phyloP scores from a whole-genome alignment of 1,140 invertebrate genomes.

The Neodiprion pinetum region DNA sequence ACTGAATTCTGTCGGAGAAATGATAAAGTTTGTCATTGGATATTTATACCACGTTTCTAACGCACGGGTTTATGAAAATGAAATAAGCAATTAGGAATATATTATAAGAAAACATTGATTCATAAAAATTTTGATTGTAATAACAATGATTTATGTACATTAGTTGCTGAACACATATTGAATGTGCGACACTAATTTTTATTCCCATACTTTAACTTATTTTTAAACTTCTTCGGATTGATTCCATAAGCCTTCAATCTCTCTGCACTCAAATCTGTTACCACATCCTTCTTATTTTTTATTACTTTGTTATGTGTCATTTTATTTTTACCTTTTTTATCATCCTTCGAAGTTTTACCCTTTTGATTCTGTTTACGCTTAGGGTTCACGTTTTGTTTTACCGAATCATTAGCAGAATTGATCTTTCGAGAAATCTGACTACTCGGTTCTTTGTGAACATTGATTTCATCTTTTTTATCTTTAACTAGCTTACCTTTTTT shows the following conservation, averaged over 20 bases:
- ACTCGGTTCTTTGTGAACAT: conserved; percentile 21
- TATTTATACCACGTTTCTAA: no score
- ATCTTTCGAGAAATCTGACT: neutral
- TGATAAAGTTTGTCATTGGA: no score
- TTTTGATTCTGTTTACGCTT: conserved; percentile 32
- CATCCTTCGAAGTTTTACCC: conserved; percentile 52
- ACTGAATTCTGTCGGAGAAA: no score
- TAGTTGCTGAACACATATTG: neutral
- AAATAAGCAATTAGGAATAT: neutral
- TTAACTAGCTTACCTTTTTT: conserved; percentile 15
- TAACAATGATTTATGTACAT: conserved; percentile 8
- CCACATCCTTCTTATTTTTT: conserved; percentile 47
- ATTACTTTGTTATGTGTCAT: conserved; percentile 29
- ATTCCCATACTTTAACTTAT: conserved; percentile 68
- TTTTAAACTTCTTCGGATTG: conserved; percentile 89
- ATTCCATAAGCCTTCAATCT: conserved; percentile 88
- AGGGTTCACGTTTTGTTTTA: conserved; percentile 17
- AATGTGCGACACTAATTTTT: conserved; percentile 18
- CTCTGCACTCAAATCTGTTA: conserved; percentile 71
- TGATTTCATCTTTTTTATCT: conserved; percentile 13
- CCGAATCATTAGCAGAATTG: conserved; percentile 17
- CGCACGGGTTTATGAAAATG: no score
- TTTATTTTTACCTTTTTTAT: conserved; percentile 38
- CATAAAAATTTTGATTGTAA: neutral
- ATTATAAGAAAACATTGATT: no score